These are phyloP conservation scores for Sander vitreus DNA, from an alignment of 2,113 vertebrate species.

Conservation along the genomic window DNA sequence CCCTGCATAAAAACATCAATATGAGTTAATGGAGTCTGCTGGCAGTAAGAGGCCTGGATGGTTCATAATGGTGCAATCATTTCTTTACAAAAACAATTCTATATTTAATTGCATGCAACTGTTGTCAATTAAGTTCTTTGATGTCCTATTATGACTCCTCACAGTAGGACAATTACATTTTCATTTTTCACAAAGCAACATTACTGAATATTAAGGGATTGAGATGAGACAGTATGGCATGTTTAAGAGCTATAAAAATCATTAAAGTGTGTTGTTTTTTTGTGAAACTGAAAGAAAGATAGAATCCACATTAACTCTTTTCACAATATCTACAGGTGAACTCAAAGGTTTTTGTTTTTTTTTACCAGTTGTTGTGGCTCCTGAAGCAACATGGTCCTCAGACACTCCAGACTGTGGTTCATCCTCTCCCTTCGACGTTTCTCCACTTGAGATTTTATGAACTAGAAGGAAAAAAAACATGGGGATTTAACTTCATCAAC, in stretches of 20 bases:
- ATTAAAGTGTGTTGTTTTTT: not conserved
- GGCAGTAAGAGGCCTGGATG: not conserved
- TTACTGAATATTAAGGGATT: not conserved
- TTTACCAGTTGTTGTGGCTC: conserved; percentile 83
- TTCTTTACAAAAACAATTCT: not conserved
- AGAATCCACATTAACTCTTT: not conserved
- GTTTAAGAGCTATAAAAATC: not conserved
- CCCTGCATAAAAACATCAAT: conserved; percentile 65
- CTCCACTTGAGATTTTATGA: conserved; percentile 88
- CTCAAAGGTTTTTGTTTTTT: not conserved
- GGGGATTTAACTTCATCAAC: too few relatives aligned
- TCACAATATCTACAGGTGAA: not conserved
- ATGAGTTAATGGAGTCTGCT: not conserved
- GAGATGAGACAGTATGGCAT: not conserved
- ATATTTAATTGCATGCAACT: not conserved
- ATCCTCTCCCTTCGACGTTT: conserved; percentile 88
- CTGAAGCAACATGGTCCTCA: conserved; percentile 84
- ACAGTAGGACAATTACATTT: not conserved
- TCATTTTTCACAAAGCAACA: too few relatives aligned
- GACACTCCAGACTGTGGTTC: conserved; percentile 87
- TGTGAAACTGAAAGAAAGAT: not conserved
- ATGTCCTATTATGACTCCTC: not conserved
- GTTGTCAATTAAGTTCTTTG: not conserved
- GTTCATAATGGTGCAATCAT: not conserved
- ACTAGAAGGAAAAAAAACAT: conserved; percentile 59